Base-by-base conservation (phyloP, 1,140 invertebrate genomes). In the Sinonovacula constricta region DNA sequence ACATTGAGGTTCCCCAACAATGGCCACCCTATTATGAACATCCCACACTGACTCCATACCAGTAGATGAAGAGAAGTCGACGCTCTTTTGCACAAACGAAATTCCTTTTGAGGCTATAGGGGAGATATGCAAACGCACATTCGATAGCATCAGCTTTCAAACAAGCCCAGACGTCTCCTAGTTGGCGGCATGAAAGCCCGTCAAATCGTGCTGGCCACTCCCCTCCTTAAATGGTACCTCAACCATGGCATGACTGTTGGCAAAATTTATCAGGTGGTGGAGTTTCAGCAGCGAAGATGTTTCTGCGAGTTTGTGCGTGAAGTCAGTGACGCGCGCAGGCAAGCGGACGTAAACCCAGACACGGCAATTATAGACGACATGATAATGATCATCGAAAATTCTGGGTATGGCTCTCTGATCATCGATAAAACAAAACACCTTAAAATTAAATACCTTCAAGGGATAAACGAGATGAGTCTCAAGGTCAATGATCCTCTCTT, bases 281-380 rank as follows among this genome's bases (percentile, higher is more conserved):
- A 80, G 54, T 80, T 49, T 59, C 14, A 56, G 22, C 45, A 39
- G 53, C 57, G 57, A 31, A 14, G 54, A 1, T 80, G 78, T 49
- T 80, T 80, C 45, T 15, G 63, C 39, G 39, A 56, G 1, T 75
- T 80, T 34, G 78, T 49, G 2, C 14, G 51, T 1, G 18, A 34
- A 15, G 78, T 83, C 0, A 71, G 62, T 26, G 26, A 72, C 12
- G 78, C 71, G 1, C 24, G 81, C n/a, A 39, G 81, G 28, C 4
- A 3, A 15, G 81, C 78, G 14, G 81, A 80, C 36, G 15, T 1
- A 10, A 54, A 83, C 30, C n/a, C 31, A 36, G 24, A n/a, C 14
- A 66, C 70, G 2, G 39, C 75, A 18, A 77, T 82, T 60, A 36
- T 80, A 14, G 70, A 70, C 2, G 83, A 82, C 15, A 78, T 65